These are phyloP conservation scores for Alligator sinensis DNA, from an alignment of 2,113 vertebrate genomes.

Conservation along the genomic window DNA sequence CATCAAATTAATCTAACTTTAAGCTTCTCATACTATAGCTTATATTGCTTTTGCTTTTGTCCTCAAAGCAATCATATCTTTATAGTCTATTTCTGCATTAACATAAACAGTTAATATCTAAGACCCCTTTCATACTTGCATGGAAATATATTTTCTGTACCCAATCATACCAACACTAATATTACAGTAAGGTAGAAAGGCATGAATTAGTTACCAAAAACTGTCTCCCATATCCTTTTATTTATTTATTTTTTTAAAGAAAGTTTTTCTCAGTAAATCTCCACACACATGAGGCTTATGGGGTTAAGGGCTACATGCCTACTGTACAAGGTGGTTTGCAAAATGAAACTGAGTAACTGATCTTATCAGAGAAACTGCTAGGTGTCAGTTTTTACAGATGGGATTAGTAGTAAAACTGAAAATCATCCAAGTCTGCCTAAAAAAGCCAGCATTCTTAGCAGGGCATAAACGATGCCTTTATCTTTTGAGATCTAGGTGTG, in stretches of 20 bases:
- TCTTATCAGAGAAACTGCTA: too few species aligned
- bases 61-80: conserved; percentile 13
- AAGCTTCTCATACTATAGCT: conserved; percentile 22
- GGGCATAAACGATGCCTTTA: too few species aligned
- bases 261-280: too few species aligned
- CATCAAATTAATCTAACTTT: conserved; percentile 55
- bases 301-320: too few species aligned
- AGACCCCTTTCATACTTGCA: background rate
- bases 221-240: background rate
- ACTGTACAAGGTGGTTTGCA: too few species aligned
- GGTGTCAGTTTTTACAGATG: too few species aligned
- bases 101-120: conserved; percentile 34
- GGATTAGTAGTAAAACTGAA: too few species aligned
- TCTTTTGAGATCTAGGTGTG: too few species aligned
- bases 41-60: conserved; percentile 36
- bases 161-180: conserved; percentile 7
- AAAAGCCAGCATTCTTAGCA: too few species aligned
- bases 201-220: background rate
- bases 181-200: background rate
- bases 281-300: too few species aligned
- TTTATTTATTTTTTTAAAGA: background rate
- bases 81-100: conserved; percentile 16
- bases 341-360: too few species aligned
- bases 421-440: too few species aligned
- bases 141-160: background rate